These are phyloP conservation scores for Pseudococcus jackbeardsleyi DNA, from an alignment of 2,888 invertebrate genomes.

Conservation along the genomic window DNA sequence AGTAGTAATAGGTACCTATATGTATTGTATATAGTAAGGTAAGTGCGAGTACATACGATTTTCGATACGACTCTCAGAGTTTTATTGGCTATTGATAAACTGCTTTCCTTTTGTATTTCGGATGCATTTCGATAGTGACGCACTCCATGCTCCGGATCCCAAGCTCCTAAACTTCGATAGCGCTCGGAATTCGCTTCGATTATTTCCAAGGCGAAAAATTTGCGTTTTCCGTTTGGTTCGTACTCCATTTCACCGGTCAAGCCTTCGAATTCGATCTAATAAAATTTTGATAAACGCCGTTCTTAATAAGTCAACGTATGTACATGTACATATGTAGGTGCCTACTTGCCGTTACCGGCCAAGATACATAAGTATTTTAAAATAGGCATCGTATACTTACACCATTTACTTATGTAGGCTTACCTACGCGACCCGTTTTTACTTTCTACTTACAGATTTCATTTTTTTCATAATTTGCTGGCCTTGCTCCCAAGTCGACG, in stretches of 20 bases:
- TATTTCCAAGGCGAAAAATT: conserved; percentile 79
- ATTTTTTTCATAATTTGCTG: conserved; percentile 53
- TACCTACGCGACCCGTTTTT: background rate
- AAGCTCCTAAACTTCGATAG: conserved; percentile 76
- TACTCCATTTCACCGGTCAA: conserved; percentile 84
- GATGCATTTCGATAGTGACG: conserved; percentile 72
- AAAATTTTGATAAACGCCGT: background rate
- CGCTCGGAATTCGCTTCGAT: conserved; percentile 76
- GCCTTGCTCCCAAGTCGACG: conserved; percentile 36
- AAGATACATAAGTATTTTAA: background rate
- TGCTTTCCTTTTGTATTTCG: conserved; percentile 70
- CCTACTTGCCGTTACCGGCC: too few species aligned
- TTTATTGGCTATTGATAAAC: conserved; percentile 79
- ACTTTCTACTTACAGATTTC: conserved; percentile 52
- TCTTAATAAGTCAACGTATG: background rate
- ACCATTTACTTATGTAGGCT: too few species aligned
- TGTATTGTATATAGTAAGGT: background rate
- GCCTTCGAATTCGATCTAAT: conserved; percentile 72
- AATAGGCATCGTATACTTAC: too few species aligned
- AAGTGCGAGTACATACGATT: conserved; percentile 73
- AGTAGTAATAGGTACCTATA: background rate
- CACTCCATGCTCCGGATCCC: conserved; percentile 78
- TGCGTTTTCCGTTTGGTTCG: conserved; percentile 80
- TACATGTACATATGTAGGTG: too few species aligned
- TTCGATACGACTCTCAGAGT: conserved; percentile 81